These are phyloP conservation scores for Nomada fucata DNA, from an alignment of 2,888 invertebrate species.

Conservation along the genomic window DNA sequence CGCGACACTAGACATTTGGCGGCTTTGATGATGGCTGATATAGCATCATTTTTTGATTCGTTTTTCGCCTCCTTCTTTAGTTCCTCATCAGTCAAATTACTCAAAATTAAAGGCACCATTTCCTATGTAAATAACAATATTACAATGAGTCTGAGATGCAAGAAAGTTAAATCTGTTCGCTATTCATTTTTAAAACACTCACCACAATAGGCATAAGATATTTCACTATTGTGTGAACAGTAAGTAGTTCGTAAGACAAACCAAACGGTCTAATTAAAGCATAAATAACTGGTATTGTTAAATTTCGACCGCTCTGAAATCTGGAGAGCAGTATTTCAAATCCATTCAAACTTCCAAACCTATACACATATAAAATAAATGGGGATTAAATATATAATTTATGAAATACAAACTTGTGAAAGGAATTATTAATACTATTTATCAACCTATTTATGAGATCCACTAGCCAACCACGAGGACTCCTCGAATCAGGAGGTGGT, in stretches of 20 bases:
- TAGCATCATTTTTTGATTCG: conserved; percentile 97
- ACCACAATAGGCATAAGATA: conserved; percentile 96
- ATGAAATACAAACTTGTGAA: neutral
- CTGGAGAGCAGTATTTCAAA: conserved; percentile 94
- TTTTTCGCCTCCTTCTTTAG: conserved; percentile 97
- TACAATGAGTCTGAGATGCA: neutral
- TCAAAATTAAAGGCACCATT: conserved; percentile 94
- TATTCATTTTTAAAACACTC: conserved; percentile 82
- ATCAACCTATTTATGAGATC: conserved; percentile 94
- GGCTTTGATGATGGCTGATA: conserved; percentile 96
- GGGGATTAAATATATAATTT: neutral
- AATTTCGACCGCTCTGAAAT: conserved; percentile 90
- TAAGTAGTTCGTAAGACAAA: conserved; percentile 95
- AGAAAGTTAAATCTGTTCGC: neutral
- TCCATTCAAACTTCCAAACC: conserved; percentile 95
- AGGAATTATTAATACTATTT: neutral
- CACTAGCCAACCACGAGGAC: conserved; percentile 97
- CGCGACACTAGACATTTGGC: conserved; percentile 95
- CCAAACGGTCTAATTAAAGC: conserved; percentile 96
- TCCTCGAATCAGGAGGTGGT: conserved; percentile 92
- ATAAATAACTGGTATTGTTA: conserved; percentile 91
- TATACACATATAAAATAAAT: conserved; percentile 75
- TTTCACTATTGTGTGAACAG: conserved; percentile 94
- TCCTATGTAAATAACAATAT: conserved; percentile 86
- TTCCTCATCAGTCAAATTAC: conserved; percentile 97